A percentile compares a stretch with the other conserved stretches of the same genome.
These are phyloP conservation scores for Amblyopsis hoosieri DNA, from an alignment of 2,797 vertebrate genomes.

Conservation along the genomic window DNA sequence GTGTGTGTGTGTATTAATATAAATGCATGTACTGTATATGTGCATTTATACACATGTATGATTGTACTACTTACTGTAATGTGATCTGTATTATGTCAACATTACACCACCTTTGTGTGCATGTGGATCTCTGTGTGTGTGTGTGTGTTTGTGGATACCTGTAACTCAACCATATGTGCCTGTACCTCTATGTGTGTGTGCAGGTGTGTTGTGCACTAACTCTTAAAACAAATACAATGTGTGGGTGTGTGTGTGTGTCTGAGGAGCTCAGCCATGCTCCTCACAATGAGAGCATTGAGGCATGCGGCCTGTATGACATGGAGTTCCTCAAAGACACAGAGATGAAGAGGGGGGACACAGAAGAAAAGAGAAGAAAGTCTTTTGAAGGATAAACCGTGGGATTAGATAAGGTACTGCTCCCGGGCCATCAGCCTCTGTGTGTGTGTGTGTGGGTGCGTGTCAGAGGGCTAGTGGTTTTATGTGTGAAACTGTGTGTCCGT, in stretches of 20 bases:
- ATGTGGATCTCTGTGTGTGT: slow-evolving; percentile 3
- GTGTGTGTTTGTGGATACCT: slow-evolving; percentile 17
- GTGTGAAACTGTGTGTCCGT: slow-evolving; percentile 18
- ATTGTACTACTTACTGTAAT: no score
- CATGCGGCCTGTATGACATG: slow-evolving; percentile 55
- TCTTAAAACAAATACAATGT: no score
- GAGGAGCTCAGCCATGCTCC: slow-evolving; percentile 59
- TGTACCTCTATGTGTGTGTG: slow-evolving; percentile 34
- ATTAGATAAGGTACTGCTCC: slow-evolving; percentile 82
- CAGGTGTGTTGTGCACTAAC: slow-evolving; percentile 3
- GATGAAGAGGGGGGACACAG: slow-evolving; percentile 48
- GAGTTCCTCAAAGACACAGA: slow-evolving; percentile 71
- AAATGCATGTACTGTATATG: no score
- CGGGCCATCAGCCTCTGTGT: slow-evolving; percentile 68
- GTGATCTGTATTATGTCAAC: no score
- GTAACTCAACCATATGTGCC: slow-evolving; percentile 16
- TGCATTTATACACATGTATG: no score
- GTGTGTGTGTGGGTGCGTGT: neutral
- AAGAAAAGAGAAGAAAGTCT: slow-evolving; percentile 66
- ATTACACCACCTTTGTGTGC: neutral
- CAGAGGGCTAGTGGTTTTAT: slow-evolving; percentile 10
- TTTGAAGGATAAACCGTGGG: slow-evolving; percentile 83
- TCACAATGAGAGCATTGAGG: slow-evolving; percentile 53
- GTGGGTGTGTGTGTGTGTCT: slow-evolving; percentile 44
- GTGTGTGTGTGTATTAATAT: slow-evolving; percentile 1